A percentile compares a stretch with the other conserved stretches of the same genome.
These are phyloP conservation scores for Nansenia antarctica DNA, from an alignment of 2,113 vertebrate species.

Conservation along the genomic window DNA sequence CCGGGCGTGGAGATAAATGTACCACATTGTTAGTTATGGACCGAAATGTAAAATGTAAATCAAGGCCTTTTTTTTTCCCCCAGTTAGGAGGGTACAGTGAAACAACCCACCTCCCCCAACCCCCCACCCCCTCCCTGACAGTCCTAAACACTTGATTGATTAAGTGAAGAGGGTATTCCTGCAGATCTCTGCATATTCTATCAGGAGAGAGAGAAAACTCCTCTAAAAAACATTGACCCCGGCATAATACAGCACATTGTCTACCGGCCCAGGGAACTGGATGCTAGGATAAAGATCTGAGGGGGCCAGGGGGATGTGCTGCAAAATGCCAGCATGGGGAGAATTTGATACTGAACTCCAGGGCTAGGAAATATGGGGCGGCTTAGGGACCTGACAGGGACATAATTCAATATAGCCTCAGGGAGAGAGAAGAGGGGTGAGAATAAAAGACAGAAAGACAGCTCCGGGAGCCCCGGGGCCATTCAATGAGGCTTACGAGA, in stretches of 20 bases:
- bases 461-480: background rate
- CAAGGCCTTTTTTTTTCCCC: background rate
- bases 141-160: constrained; percentile 23
- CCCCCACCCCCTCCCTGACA: no score
- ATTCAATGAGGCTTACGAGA: constrained; percentile 4
- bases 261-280: background rate
- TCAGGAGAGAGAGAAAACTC: background rate
- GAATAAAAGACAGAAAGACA: background rate
- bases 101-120: constrained; percentile 1
- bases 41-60: background rate
- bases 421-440: background rate
- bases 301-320: background rate
- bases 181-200: background rate
- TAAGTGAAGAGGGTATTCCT: background rate
- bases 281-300: constrained; percentile 2
- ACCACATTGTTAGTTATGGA: background rate
- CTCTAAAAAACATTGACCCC: background rate
- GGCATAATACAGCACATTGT: background rate
- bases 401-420: background rate
- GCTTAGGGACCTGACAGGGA: constrained; percentile 8
- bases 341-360: constrained; percentile 10
- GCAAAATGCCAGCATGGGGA: constrained; percentile 6
- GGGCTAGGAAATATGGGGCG: background rate
- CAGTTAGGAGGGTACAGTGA: background rate
- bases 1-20: background rate